These are phyloP conservation scores for Tetragnatha versicolor DNA, from an alignment of 1,140 invertebrate genomes.

Conservation along the genomic window DNA sequence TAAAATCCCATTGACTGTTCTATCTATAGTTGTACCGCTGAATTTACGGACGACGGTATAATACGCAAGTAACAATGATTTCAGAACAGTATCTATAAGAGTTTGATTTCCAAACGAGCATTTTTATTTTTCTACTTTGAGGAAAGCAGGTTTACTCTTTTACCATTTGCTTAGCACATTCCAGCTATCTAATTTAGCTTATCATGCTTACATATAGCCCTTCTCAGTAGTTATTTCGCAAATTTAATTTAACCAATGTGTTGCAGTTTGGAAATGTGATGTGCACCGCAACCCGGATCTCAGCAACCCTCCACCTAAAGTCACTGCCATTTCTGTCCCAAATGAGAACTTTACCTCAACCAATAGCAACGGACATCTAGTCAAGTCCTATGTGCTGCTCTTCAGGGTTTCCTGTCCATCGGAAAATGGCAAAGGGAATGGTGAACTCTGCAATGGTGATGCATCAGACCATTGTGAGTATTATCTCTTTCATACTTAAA, in stretches of 20 bases:
- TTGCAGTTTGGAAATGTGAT: conserved; percentile 75
- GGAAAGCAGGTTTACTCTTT: too few species aligned
- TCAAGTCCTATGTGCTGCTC: conserved; percentile 86
- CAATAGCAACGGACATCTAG: conserved; percentile 82
- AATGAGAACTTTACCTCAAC: conserved; percentile 82
- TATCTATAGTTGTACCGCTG: too few species aligned
- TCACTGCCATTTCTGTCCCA: conserved; percentile 82
- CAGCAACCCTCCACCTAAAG: conserved; percentile 73
- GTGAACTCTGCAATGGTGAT: conserved; percentile 56
- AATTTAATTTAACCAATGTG: too few species aligned
- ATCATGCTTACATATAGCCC: too few species aligned
- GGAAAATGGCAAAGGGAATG: conserved; percentile 51
- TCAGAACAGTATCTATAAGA: too few species aligned
- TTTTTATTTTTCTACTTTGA: too few species aligned
- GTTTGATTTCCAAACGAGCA: too few species aligned
- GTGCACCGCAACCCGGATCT: conserved; percentile 83
- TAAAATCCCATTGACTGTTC: too few species aligned
- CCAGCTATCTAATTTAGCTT: not conserved
- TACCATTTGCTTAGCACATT: not conserved
- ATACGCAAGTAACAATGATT: too few species aligned
- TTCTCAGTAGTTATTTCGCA: too few species aligned
- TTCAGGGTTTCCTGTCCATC: conserved; percentile 72
- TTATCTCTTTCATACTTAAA: not conserved
- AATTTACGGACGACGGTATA: too few species aligned
- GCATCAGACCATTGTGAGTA: conserved; percentile 49